Evolutionary conservation across 2,888 invertebrate genomes (phyloP).

Genomic region (Synergus laeviventris): DNA sequence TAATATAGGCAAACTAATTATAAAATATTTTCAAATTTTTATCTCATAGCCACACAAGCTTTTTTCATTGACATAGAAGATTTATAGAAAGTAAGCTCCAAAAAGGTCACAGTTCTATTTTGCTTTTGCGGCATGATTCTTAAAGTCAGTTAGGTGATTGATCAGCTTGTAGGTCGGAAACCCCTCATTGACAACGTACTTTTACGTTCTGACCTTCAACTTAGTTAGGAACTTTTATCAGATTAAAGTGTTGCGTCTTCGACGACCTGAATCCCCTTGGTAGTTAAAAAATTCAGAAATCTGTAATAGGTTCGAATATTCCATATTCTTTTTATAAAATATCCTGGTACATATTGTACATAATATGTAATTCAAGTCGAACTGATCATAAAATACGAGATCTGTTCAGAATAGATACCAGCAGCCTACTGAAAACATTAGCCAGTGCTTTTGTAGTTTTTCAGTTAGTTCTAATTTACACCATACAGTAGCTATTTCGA

Average conservation of each 20-base stretch:
- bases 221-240: background rate
- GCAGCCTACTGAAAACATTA: background rate
- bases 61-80: background rate
- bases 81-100: background rate
- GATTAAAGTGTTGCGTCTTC: background rate
- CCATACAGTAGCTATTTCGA: background rate
- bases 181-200: conserved; percentile 31
- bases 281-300: too few relatives aligned
- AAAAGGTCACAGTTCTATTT: background rate
- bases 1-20: background rate
- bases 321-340: too few relatives aligned
- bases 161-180: conserved; percentile 44
- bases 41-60: too few relatives aligned
- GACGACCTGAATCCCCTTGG: background rate
- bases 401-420: background rate
- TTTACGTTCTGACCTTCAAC: conserved; percentile 44
- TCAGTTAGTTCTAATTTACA: background rate
- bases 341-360: too few relatives aligned
- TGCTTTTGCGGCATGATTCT: background rate
- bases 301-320: too few relatives aligned
- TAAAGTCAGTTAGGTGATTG: conserved; percentile 41
- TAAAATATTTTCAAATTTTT: background rate
- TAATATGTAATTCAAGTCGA: background rate
- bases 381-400: background rate
- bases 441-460: background rate